A percentile compares a stretch with the other conserved stretches of the same genome.
Conservation (phyloP, 1,140 invertebrate genomes). For the Cataglyphis hispanica region DNA sequence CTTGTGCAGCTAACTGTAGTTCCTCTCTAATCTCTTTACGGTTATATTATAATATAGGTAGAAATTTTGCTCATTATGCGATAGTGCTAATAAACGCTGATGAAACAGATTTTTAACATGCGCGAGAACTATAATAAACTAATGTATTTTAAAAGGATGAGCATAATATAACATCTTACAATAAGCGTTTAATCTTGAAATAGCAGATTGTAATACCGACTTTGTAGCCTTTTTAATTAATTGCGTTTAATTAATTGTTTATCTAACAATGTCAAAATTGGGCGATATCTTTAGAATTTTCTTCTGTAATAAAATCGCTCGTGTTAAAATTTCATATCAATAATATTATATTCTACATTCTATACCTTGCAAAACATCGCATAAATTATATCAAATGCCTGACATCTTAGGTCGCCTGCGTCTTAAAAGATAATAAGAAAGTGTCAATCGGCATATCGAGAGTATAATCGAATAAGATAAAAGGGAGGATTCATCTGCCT, state of each 20-base stretch:
- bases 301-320: not conserved
- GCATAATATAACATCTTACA: not conserved
- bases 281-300: not conserved
- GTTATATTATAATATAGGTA: not conserved
- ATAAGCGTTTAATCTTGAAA: too few relatives aligned
- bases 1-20: conserved; percentile 17
- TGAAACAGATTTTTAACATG: not conserved
- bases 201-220: not conserved
- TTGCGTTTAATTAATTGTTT: too few relatives aligned
- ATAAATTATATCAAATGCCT: not conserved
- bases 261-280: not conserved
- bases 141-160: not conserved
- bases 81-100: not conserved
- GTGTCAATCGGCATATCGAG: too few relatives aligned
- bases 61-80: conserved; percentile 9
- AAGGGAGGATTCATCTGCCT: not conserved
- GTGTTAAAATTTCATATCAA: not conserved
- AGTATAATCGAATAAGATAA: not conserved
- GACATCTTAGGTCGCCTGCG: too few relatives aligned
- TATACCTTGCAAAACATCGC: too few relatives aligned
- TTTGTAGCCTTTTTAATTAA: not conserved
- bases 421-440: too few relatives aligned
- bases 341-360: too few relatives aligned
- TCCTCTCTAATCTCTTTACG: conserved; percentile 17
- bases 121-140: not conserved